Percentiles rank a stretch among this genome's conserved stretches.
Evolutionary conservation across 2,888 invertebrate species (phyloP).

Genomic region (Eupsilia transversa): DNA sequence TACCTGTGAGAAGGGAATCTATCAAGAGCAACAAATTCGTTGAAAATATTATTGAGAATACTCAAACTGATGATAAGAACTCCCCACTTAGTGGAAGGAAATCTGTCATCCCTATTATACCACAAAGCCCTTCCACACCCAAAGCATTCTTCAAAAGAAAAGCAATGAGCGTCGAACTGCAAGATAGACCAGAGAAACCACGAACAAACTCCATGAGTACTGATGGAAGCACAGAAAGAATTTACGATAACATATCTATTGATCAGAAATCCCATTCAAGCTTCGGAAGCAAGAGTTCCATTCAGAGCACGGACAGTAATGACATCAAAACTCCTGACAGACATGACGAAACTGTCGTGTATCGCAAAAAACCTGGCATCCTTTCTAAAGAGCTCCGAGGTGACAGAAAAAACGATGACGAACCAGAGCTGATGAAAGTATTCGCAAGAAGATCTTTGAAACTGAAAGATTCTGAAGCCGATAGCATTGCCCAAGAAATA

Average conservation of each 20-base stretch:
- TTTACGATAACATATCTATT: slow-evolving; percentile 86
- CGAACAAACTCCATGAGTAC: slow-evolving; percentile 85
- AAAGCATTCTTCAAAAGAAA: slow-evolving; percentile 90
- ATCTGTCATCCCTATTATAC: slow-evolving; percentile 71
- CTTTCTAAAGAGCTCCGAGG: slow-evolving; percentile 82
- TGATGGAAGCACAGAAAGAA: slow-evolving; percentile 86
- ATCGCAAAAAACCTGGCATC: slow-evolving; percentile 90
- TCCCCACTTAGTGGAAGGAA: slow-evolving; percentile 75
- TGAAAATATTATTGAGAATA: slow-evolving; percentile 74
- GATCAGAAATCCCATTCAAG: slow-evolving; percentile 88
- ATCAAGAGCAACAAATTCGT: slow-evolving; percentile 73
- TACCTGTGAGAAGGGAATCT: slow-evolving; percentile 76
- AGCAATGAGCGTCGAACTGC: slow-evolving; percentile 89
- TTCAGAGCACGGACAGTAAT: slow-evolving; percentile 87
- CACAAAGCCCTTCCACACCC: slow-evolving; percentile 84
- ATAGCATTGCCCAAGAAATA: slow-evolving; percentile 91
- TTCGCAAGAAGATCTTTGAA: slow-evolving; percentile 95
- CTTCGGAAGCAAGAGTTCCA: slow-evolving; percentile 88
- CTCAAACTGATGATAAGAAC: slow-evolving; percentile 74
- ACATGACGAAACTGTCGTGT: slow-evolving; percentile 88
- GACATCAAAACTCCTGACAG: slow-evolving; percentile 84
- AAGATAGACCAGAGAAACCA: slow-evolving; percentile 85
- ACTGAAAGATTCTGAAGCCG: slow-evolving; percentile 93
- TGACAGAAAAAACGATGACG: slow-evolving; percentile 91
- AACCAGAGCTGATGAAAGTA: slow-evolving; percentile 95